Evolutionary conservation across 2,113 vertebrate species (phyloP), one percentile per base, ranked within the genome.

Genomic region (Pipa parva): DNA sequence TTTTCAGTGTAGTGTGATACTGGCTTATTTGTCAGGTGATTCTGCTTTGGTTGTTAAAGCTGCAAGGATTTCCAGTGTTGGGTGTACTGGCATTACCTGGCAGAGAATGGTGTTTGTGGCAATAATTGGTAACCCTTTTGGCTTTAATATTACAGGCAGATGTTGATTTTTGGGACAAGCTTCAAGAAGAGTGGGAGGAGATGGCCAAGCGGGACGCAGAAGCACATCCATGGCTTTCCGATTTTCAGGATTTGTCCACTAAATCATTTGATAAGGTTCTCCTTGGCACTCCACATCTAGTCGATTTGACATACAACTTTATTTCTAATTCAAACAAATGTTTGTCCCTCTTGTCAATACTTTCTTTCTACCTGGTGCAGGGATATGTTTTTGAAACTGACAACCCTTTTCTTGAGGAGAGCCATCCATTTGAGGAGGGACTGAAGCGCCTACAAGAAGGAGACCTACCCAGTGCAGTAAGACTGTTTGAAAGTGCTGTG

Each of bases 161-260:
- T 84, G 91, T 97, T 28, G 97, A 97, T 84, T 99, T 99, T 87
- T 99, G 97, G 97, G 97, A 99, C 84, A 98, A 95, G 80, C 89
- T 99, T 72, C 97, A 99, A 87, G 92, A 95, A 75, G 97, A 99
- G 76, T 93, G 97, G 92, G 97, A 99, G 79, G 95, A 98, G 82
- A 98, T 99, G 97, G 92, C 94, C 0, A 97, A 95, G 78, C 85
- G 95, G 75, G 97, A 99, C 9, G 94, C 97, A 12, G 95, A 98
- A 77, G 89, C 91, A 54, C 95, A 98, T 70, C 96, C 97, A 17
- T 99, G 97, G 97, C 89, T 99, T 57, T 94, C 95, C 1, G 96
- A 98, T 76, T 97, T 94, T 11, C 93, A 99, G 65, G 94, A 98
- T 72, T 79, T 99, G 48, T 86, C 85, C 21, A 81, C 89, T 45